A percentile compares a stretch with the other conserved stretches of the same genome.
These are phyloP conservation scores for Lacanobia oleracea DNA, from an alignment of 2,888 invertebrate genomes.

Conservation along the genomic window DNA sequence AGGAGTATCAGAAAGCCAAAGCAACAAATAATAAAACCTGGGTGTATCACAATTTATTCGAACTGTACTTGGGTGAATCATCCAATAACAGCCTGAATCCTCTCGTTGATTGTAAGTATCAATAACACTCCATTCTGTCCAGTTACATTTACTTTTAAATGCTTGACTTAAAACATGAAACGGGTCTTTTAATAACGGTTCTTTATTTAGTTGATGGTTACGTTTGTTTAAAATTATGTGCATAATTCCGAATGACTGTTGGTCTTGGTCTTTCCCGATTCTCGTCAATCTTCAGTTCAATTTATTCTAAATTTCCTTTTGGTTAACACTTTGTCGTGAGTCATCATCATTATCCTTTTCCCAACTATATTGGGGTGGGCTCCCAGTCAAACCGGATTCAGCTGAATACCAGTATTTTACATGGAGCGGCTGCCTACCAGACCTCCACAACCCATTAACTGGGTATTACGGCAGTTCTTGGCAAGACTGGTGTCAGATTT, in stretches of 20 bases:
- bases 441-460: too few species aligned
- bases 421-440: too few species aligned
- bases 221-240: not conserved
- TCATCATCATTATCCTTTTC: too few species aligned
- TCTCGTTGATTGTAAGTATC: constrained; percentile 82
- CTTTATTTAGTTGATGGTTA: not conserved
- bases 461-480: too few species aligned
- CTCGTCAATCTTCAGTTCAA: not conserved
- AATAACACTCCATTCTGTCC: constrained; percentile 23
- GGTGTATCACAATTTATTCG: constrained; percentile 84
- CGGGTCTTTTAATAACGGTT: constrained; percentile 4
- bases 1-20: constrained; percentile 88
- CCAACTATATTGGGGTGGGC: too few species aligned
- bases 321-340: not conserved
- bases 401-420: too few species aligned
- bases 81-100: constrained; percentile 83
- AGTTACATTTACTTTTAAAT: constrained; percentile 19
- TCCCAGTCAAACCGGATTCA: too few species aligned
- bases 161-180: constrained; percentile 39
- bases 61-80: constrained; percentile 83
- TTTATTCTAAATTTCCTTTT: not conserved
- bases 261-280: not conserved
- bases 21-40: constrained; percentile 85
- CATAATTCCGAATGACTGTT: not conserved
- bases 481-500: too few species aligned